Conservation (phyloP, 2,888 invertebrate species). For the Amphimallon solstitiale region DNA sequence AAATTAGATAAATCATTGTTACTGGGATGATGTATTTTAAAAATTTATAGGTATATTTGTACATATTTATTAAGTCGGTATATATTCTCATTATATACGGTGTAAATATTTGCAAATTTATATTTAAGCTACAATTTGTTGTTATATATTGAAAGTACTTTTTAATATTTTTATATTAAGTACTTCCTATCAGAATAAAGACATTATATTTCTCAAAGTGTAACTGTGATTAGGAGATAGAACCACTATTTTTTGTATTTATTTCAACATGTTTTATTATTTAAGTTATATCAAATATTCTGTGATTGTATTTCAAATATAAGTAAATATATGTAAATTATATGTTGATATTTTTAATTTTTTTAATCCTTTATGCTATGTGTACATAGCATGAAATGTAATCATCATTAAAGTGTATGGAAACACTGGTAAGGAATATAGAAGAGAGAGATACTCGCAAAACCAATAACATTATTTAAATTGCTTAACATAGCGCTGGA, state of each 20-base stretch:
- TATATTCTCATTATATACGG: conserved; percentile 3
- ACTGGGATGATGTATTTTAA: not conserved
- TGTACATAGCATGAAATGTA: no score
- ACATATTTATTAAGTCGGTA: not conserved
- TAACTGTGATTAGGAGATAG: conserved; percentile 10
- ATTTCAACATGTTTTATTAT: no score
- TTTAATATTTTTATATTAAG: not conserved
- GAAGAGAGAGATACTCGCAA: no score
- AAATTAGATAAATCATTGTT: no score
- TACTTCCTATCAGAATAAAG: not conserved
- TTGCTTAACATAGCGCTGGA: no score
- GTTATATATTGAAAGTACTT: not conserved
- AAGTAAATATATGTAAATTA: not conserved
- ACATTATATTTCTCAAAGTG: not conserved
- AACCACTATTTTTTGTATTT: conserved; percentile 13
- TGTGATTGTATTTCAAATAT: not conserved
- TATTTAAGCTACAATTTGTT: not conserved
- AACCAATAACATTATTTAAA: no score
- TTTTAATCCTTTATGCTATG: no score
- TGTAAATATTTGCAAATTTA: no score
- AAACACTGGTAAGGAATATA: no score
- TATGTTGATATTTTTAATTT: not conserved
- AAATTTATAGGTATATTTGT: not conserved
- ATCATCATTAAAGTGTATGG: no score
- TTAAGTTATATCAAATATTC: not conserved